Evolutionary conservation across 2,888 invertebrate genomes (phyloP), one percentile per base, ranked within the genome.

Genomic region (Drosophila putrida): DNA sequence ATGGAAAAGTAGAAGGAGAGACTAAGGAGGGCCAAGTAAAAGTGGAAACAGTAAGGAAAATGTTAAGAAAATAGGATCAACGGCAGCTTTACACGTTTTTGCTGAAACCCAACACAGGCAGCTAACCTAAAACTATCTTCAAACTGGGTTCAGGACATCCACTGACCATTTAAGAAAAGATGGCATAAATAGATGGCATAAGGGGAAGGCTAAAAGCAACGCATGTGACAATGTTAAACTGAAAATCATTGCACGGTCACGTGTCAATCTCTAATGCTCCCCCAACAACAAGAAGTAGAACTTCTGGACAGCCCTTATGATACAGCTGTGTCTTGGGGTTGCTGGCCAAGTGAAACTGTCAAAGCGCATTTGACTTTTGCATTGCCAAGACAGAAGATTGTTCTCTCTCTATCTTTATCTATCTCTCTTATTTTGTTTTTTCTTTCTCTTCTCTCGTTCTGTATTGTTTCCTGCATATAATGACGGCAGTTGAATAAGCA

Each of bases 221-320:
- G 79, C 83, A 79, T 90, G 88, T 89, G 88, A 87, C 89, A 89
- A 81, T 73, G 82, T 85, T 89, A 89, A 91, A 83, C 84, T 83
- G 78, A 66, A 91, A 90, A 91, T 91, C 90, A 91, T 90, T 91
- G 91, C 91, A 90, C 80, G 91, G 90, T 91, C 91, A 90, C 90
- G 90, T 91, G 91, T 89, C 90, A 89, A 89, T 90, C 91, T 87
- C 75, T 87, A 89, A 90, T 83, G 83, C 78, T 39, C 62, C 46
- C 20, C 57, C 35, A 9, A 13, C 28, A 39, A 10, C 35, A 13
- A 41, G 20, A 36, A 49, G n/a, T 20, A 25, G 11, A 47, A 10
- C 28, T 44, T 39, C 31, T 47, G 46, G 28, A 28, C 36, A 25
- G 4, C 36, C 13, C 35, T 35, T n/a, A 49, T 64, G 47, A 43